Percentiles rank a stretch among this genome's conserved stretches.
phyloP scores from a whole-genome alignment of 1,140 invertebrate genomes.

The Eriocheir sinensis region DNA sequence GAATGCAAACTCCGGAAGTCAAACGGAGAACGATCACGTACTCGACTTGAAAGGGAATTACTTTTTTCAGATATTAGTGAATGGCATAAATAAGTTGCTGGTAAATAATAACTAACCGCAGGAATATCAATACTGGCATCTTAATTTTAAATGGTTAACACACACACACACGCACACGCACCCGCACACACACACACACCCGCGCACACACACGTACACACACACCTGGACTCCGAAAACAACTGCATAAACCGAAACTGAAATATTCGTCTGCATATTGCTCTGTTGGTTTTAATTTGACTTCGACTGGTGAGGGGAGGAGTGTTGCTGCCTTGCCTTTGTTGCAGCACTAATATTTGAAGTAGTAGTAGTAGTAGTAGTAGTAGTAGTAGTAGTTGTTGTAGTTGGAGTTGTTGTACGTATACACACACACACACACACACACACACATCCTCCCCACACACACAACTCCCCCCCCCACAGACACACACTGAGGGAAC shows the following conservation, averaged over 20 bases:
- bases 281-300: too few relatives aligned
- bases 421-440: too few relatives aligned
- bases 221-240: background rate
- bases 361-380: background rate
- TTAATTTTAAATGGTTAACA: too few relatives aligned
- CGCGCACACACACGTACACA: background rate
- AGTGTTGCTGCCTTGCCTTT: too few relatives aligned
- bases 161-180: background rate
- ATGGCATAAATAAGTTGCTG: background rate
- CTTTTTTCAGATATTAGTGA: background rate
- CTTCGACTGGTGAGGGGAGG: too few relatives aligned
- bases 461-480: too few relatives aligned
- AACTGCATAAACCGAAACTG: too few relatives aligned
- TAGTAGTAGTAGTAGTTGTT: background rate
- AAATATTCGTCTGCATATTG: too few relatives aligned
- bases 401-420: background rate
- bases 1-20: background rate
- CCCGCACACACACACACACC: background rate
- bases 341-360: background rate
- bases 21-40: background rate
- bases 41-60: background rate
- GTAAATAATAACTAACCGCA: too few relatives aligned
- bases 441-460: too few relatives aligned
- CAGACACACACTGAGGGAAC: too few relatives aligned
- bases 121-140: too few relatives aligned